Conservation (phyloP, 2,797 vertebrate genomes). For the Dallia pectoralis region DNA sequence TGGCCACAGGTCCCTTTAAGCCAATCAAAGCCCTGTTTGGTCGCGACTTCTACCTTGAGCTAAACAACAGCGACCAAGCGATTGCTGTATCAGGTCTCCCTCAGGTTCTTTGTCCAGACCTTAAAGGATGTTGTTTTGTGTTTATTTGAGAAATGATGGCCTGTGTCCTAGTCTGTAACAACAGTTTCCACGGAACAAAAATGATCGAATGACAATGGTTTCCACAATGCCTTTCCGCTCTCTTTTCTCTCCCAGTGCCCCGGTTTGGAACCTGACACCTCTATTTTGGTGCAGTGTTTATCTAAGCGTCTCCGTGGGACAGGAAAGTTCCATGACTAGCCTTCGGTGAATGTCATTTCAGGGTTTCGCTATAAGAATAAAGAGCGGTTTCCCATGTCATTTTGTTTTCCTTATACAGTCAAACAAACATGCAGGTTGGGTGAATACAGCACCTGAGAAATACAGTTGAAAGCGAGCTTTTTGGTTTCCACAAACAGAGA, state of each 20-base stretch:
- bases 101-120: constrained; percentile 63
- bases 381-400: constrained; percentile 67
- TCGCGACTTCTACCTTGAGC: constrained; percentile 40
- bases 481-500: constrained; percentile 16
- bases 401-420: constrained; percentile 57
- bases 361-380: constrained; percentile 59
- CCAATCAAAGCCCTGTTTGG: constrained; percentile 1
- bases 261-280: constrained; percentile 71
- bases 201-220: constrained; percentile 73
- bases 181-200: constrained; percentile 58
- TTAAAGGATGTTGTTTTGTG: constrained; percentile 68
- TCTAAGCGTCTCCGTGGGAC: constrained; percentile 74
- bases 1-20: constrained; percentile 40
- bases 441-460: constrained; percentile 28
- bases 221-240: constrained; percentile 68
- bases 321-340: constrained; percentile 57
- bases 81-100: constrained; percentile 76
- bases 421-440: constrained; percentile 26
- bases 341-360: constrained; percentile 71
- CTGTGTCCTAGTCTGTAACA: constrained; percentile 66
- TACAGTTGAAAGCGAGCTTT: constrained; percentile 5
- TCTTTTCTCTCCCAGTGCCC: constrained; percentile 69
- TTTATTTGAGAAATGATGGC: constrained; percentile 73
- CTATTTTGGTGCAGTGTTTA: constrained; percentile 75
- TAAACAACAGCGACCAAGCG: constrained; percentile 57